These are phyloP conservation scores for Pristionchus maxplancki DNA, from an alignment of 2,888 invertebrate species.

Conservation along the genomic window DNA sequence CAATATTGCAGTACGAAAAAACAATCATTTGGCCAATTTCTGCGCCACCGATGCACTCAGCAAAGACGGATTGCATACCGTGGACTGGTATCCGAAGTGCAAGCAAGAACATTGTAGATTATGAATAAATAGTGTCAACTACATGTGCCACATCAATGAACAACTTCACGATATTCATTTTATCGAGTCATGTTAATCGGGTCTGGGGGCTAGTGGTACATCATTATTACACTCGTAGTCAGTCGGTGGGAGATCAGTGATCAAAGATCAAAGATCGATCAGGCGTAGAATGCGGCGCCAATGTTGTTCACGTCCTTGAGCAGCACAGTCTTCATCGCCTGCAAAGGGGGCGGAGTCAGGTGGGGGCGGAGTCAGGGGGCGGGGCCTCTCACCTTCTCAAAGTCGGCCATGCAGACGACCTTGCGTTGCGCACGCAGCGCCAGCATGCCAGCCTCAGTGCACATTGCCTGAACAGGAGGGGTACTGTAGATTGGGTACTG, in stretches of 20 bases:
- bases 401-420: constrained; percentile 58
- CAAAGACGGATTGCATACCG: no score
- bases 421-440: constrained; percentile 58
- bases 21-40: no score
- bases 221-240: not conserved
- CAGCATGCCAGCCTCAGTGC: constrained; percentile 61
- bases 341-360: not conserved
- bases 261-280: constrained; percentile 23
- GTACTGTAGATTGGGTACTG: not conserved
- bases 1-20: no score
- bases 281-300: constrained; percentile 33
- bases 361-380: not conserved
- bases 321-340: constrained; percentile 51
- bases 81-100: no score
- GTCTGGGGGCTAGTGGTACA: not conserved
- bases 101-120: no score
- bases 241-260: not conserved
- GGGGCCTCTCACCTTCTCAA: constrained; percentile 51
- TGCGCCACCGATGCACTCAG: no score
- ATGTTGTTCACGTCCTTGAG: constrained; percentile 45
- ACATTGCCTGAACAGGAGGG: constrained; percentile 57
- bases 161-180: constrained; percentile 8
- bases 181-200: constrained; percentile 43
- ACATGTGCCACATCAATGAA: no score
- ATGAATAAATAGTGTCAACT: no score